Percentiles rank a stretch among this genome's conserved stretches.
Conservation (phyloP, 2,888 invertebrate species). For the Drosophila histrio region DNA sequence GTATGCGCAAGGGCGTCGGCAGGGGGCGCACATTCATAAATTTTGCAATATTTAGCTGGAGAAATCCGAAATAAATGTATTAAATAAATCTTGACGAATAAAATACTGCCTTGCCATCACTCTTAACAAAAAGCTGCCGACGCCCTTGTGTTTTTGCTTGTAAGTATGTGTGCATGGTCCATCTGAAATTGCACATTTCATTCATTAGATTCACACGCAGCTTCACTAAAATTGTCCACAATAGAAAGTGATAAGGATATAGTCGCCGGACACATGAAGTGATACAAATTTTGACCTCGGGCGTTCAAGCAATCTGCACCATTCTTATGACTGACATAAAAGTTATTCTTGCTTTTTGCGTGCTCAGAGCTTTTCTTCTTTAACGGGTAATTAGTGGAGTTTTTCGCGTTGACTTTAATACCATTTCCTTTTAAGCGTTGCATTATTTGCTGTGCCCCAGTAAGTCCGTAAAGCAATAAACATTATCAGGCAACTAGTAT, state of each 20-base stretch:
- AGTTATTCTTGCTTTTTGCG: slow-evolving; percentile 41
- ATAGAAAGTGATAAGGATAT: slow-evolving; percentile 35
- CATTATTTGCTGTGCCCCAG: slow-evolving; percentile 1
- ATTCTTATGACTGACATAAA: slow-evolving; percentile 56
- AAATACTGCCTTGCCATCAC: too few relatives aligned
- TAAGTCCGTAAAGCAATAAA: background rate
- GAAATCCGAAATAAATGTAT: too few relatives aligned
- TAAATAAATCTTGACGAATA: too few relatives aligned
- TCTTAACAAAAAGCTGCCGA: too few relatives aligned
- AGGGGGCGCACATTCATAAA: too few relatives aligned
- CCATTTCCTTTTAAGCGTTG: background rate
- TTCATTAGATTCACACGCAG: slow-evolving; percentile 41
- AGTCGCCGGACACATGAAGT: slow-evolving; percentile 30
- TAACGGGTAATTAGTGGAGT: slow-evolving; percentile 69
- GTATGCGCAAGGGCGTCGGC: background rate
- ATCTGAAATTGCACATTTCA: slow-evolving; percentile 47
- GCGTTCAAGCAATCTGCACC: slow-evolving; percentile 27
- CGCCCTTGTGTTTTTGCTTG: too few relatives aligned
- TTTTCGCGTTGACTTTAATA: slow-evolving; percentile 39
- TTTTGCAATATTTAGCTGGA: too few relatives aligned
- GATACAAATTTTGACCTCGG: slow-evolving; percentile 34
- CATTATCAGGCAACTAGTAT: slow-evolving; percentile 6
- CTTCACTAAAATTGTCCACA: slow-evolving; percentile 25
- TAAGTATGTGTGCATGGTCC: slow-evolving; percentile 16
- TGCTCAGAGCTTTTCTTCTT: slow-evolving; percentile 29